Conservation (phyloP, 92 coral and sea anemone species). For the Epizoanthus illoricatus region DNA sequence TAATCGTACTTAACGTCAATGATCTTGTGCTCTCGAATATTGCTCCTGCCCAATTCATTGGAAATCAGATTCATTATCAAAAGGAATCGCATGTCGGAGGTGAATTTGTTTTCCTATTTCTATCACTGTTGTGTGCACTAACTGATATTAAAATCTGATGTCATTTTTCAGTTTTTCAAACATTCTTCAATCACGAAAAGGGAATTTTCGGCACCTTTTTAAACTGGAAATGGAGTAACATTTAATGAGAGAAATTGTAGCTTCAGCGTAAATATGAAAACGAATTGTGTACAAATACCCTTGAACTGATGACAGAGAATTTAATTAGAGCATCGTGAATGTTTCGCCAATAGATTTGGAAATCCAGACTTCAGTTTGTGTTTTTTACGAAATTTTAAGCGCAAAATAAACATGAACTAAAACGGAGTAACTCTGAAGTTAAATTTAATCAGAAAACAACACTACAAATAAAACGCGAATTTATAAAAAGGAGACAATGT, state of each 20-base stretch:
- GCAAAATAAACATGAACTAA: neutral
- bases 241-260: neutral
- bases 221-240: neutral
- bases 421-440: neutral
- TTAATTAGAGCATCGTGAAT: neutral
- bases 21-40: no score
- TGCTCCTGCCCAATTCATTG: no score
- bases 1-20: no score
- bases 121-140: no score
- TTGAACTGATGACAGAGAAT: neutral
- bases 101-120: no score
- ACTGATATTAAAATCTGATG: neutral
- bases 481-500: no score
- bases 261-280: neutral
- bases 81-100: no score
- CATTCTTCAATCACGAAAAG: neutral
- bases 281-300: neutral
- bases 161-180: neutral
- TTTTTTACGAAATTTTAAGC: neutral
- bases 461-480: no score
- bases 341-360: neutral
- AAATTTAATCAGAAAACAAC: neutral
- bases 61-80: no score
- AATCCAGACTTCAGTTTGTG: neutral
- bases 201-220: neutral